These are phyloP conservation scores for Drosophila differens DNA, from an alignment of 2,888 invertebrate species.

Conservation along the genomic window DNA sequence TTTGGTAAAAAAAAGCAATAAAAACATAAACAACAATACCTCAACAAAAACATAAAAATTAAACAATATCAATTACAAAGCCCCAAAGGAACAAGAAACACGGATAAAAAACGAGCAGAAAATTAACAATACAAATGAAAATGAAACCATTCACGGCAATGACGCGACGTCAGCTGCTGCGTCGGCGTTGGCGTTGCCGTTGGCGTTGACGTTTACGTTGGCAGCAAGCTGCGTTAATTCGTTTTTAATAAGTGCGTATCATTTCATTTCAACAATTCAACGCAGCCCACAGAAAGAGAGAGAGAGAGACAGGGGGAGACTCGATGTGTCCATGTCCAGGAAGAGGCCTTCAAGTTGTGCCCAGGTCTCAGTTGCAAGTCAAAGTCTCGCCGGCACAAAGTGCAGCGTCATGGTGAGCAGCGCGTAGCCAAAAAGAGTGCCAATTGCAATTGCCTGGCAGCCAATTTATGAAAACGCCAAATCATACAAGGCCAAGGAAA, in stretches of 20 bases:
- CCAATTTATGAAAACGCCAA: slow-evolving; percentile 82
- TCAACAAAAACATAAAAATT: slow-evolving; percentile 36
- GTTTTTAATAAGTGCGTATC: slow-evolving; percentile 83
- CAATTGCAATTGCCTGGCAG: slow-evolving; percentile 82
- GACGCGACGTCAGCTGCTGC: slow-evolving; percentile 47
- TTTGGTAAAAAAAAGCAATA: slow-evolving; percentile 22
- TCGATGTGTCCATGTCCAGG: slow-evolving; percentile 21
- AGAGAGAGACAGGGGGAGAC: not conserved
- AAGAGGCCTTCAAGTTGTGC: slow-evolving; percentile 16
- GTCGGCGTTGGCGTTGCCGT: slow-evolving; percentile 5
- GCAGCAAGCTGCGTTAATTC: slow-evolving; percentile 78
- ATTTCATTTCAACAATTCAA: slow-evolving; percentile 79
- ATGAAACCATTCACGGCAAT: slow-evolving; percentile 45
- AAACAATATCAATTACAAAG: slow-evolving; percentile 76
- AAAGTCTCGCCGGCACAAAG: slow-evolving; percentile 49
- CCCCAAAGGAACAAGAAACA: slow-evolving; percentile 58
- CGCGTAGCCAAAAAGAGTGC: slow-evolving; percentile 71
- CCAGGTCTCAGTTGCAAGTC: slow-evolving; percentile 39
- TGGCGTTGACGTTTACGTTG: slow-evolving; percentile 27
- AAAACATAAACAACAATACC: slow-evolving; percentile 29
- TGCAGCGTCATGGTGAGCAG: slow-evolving; percentile 70
- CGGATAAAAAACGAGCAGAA: slow-evolving; percentile 38
- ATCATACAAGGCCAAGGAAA: slow-evolving; percentile 78
- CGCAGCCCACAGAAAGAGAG: slow-evolving; percentile 32
- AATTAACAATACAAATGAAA: slow-evolving; percentile 58